phyloP scores from a whole-genome alignment of 1,140 invertebrate species.

The Triops longicaudatus region DNA sequence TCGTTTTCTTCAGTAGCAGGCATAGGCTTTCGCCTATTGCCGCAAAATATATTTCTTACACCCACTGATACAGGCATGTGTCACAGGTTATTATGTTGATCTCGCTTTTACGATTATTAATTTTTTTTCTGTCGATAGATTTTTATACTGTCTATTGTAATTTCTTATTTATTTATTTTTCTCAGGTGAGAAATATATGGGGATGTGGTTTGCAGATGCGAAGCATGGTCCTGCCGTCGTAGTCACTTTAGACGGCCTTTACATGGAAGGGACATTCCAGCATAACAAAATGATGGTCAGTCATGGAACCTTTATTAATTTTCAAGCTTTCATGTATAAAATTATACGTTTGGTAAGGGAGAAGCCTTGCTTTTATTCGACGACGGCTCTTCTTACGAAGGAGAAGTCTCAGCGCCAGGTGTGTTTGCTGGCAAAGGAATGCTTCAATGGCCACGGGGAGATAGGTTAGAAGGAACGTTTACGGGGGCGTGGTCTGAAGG shows the following conservation, averaged over 20 bases:
- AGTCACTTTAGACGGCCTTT: slow-evolving; percentile 78
- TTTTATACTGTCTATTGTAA: not conserved
- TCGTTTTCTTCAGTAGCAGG: too few relatives aligned
- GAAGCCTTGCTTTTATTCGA: slow-evolving; percentile 77
- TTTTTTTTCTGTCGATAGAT: not conserved
- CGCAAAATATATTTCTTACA: too few relatives aligned
- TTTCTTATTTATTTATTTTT: slow-evolving; percentile 28
- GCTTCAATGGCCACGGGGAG: slow-evolving; percentile 63
- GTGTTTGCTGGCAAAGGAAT: slow-evolving; percentile 68
- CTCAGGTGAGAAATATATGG: slow-evolving; percentile 77
- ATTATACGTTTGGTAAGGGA: slow-evolving; percentile 46
- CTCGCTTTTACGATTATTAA: not conserved
- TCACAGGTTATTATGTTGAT: not conserved
- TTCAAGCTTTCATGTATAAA: not conserved
- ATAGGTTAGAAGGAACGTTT: slow-evolving; percentile 60
- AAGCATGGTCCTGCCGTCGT: slow-evolving; percentile 71
- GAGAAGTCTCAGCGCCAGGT: slow-evolving; percentile 67
- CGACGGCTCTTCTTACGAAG: slow-evolving; percentile 79
- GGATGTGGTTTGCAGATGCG: slow-evolving; percentile 71
- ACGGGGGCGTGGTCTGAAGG: slow-evolving; percentile 70
- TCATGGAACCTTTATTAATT: not conserved
- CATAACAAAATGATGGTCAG: slow-evolving; percentile 64
- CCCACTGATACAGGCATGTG: too few relatives aligned
- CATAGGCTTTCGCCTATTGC: too few relatives aligned
- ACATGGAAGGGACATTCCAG: slow-evolving; percentile 76